A percentile compares a stretch with the other conserved stretches of the same genome.
Conservation (phyloP, 2,888 invertebrate species). For the Cosmopolites sordidus region DNA sequence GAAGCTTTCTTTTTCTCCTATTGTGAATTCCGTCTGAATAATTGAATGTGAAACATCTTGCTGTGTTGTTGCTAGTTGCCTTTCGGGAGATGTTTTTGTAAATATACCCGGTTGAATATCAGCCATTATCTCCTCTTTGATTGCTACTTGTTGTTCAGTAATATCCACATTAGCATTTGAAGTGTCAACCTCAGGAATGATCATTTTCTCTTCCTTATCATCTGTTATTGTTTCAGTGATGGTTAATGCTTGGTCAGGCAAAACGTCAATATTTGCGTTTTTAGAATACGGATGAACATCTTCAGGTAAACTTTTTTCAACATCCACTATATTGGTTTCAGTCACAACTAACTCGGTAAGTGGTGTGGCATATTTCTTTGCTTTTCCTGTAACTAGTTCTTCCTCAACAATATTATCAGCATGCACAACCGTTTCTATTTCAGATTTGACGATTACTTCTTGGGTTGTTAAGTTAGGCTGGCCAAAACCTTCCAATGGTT, state of each 20-base stretch:
- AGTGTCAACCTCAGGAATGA: conserved; percentile 44
- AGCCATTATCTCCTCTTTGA: conserved; percentile 50
- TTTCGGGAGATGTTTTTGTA: conserved; percentile 46
- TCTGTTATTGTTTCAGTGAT: conserved; percentile 56
- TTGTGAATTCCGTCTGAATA: conserved; percentile 48
- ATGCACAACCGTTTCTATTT: conserved; percentile 49
- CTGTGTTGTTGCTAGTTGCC: conserved; percentile 46
- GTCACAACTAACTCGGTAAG: conserved; percentile 53
- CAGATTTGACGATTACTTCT: conserved; percentile 49
- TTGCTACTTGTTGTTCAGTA: conserved; percentile 51
- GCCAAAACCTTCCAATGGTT: conserved; percentile 46
- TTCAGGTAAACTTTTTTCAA: conserved; percentile 46
- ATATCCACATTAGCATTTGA: conserved; percentile 55
- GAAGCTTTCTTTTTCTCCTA: conserved; percentile 54
- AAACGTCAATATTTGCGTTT: conserved; percentile 53
- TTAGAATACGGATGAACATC: conserved; percentile 55
- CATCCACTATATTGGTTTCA: conserved; percentile 55
- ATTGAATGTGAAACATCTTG: conserved; percentile 50
- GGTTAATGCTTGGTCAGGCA: conserved; percentile 57
- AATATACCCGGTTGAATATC: conserved; percentile 50
- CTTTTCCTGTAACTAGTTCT: conserved; percentile 47
- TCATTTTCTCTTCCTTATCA: conserved; percentile 53
- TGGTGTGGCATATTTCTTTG: conserved; percentile 50
- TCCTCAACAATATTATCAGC: conserved; percentile 49
- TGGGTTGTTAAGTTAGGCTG: conserved; percentile 47